These are phyloP conservation scores for Pteropus alecto DNA, from an alignment of 2,113 vertebrate genomes.

Conservation along the genomic window DNA sequence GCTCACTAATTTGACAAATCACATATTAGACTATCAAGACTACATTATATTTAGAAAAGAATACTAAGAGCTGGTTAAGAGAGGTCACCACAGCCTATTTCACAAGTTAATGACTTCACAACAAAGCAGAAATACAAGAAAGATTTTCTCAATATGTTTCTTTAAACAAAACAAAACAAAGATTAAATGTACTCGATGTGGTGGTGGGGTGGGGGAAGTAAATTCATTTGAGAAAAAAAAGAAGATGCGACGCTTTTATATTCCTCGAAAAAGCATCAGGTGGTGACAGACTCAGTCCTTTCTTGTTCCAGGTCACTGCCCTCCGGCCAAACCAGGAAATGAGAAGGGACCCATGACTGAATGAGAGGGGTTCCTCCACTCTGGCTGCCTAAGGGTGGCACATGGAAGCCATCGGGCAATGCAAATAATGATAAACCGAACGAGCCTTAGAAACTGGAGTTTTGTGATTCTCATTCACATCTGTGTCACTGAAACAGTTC, in stretches of 20 bases:
- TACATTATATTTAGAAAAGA: neutral
- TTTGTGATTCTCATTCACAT: neutral
- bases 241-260: no score
- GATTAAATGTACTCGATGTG: neutral
- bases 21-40: neutral
- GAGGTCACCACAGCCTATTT: neutral
- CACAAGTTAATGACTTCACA: neutral
- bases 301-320: neutral
- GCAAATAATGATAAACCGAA: neutral
- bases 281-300: neutral
- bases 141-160: neutral
- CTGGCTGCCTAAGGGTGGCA: neutral
- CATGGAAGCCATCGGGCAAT: neutral
- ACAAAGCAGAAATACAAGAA: neutral
- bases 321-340: neutral
- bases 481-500: neutral
- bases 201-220: no score
- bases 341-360: neutral
- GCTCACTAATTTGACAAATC: neutral
- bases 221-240: neutral
- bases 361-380: neutral
- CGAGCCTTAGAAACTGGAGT: neutral
- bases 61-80: neutral
- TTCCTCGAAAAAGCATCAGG: neutral
- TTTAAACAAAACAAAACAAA: neutral